A percentile compares a stretch with the other conserved stretches of the same genome.
phyloP scores from a whole-genome alignment of 1,140 invertebrate genomes.

The Oncopodura yosiiana region DNA sequence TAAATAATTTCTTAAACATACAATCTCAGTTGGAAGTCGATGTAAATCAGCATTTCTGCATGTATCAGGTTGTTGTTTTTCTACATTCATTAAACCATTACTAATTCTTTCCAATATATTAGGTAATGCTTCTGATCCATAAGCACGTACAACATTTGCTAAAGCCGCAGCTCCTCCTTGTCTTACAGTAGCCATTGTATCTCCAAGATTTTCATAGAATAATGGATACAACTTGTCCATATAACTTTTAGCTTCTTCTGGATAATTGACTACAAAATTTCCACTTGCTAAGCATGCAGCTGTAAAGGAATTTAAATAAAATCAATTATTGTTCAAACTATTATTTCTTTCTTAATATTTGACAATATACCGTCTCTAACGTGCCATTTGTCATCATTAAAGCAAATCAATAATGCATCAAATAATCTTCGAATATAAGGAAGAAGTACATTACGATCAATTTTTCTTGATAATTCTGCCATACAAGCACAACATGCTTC shows the following conservation, averaged over 20 bases:
- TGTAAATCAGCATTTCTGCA: too few relatives aligned
- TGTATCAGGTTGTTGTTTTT: too few relatives aligned
- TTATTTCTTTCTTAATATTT: neutral
- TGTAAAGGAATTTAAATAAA: slow-evolving; percentile 37
- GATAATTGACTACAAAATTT: slow-evolving; percentile 47
- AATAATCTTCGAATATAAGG: slow-evolving; percentile 42
- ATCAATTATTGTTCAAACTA: slow-evolving; percentile 1
- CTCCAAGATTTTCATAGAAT: slow-evolving; percentile 48
- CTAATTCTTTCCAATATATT: slow-evolving; percentile 35
- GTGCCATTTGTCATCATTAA: slow-evolving; percentile 51
- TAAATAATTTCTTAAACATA: too few relatives aligned
- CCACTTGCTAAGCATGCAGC: slow-evolving; percentile 52
- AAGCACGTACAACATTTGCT: slow-evolving; percentile 45
- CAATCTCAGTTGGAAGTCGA: too few relatives aligned
- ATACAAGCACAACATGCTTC: slow-evolving; percentile 53
- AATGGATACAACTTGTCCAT: slow-evolving; percentile 44
- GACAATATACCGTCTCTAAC: slow-evolving; percentile 47
- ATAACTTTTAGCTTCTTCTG: slow-evolving; percentile 42
- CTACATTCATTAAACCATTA: slow-evolving; percentile 29
- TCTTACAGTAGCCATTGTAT: slow-evolving; percentile 48
- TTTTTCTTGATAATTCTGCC: slow-evolving; percentile 48
- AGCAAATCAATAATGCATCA: slow-evolving; percentile 44
- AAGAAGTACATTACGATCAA: slow-evolving; percentile 40
- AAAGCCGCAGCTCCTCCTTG: slow-evolving; percentile 48
- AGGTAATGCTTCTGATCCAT: slow-evolving; percentile 40